Base-by-base conservation (phyloP, 2,797 vertebrate genomes). In the Tauraco hartlaubi region DNA sequence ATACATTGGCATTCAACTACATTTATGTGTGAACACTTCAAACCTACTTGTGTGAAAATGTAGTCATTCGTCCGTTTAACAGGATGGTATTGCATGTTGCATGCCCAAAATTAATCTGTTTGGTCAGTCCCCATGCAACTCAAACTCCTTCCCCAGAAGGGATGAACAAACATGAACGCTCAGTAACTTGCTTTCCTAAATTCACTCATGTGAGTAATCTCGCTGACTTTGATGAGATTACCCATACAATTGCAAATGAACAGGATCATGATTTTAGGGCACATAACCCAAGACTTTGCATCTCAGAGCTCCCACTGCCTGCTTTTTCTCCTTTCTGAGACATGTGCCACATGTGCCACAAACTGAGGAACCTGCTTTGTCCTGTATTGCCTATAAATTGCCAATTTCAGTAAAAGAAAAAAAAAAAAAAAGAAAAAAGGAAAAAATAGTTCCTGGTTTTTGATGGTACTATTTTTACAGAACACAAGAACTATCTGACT, bases 141-240 rank as follows among this genome's bases (percentile, higher is more conserved):
- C 3, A 0, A 79, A 62, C 74, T 68, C 37, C 21, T 78, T 88
- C 49, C 49, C 49, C 64, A 88, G 49, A 80, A 91, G 64, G 23
- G 1, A 48, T 71, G 89, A 80, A 41, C 26, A 88, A 91, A 85
- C 31, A 49, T 80, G 79, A 64, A 54, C 39, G 33, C 59, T 84
- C 44, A 19, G 13, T 92, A 91, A 77, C 20, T 85, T 79, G 13
- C 22, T 90, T 92, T 62, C 56, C 68, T 80, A 20, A 80, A 88
- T 81, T 88, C 58, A 66, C 35, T 82, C 67, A 41, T 69, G 39
- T 84, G 75, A 68, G 29, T 81, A 77, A 85, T 78, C 35, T 83
- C 43, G 15, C 46, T 80, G 78, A 58, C 12, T 78, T 91, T n/a
- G 31, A 78, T 81, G 51, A 90, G 66, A 69, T 77, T 90, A 69